Percentiles rank a stretch among this genome's conserved stretches.
phyloP scores from a whole-genome alignment of 1,140 invertebrate genomes.

The Brachionus asplanchnoidis region DNA sequence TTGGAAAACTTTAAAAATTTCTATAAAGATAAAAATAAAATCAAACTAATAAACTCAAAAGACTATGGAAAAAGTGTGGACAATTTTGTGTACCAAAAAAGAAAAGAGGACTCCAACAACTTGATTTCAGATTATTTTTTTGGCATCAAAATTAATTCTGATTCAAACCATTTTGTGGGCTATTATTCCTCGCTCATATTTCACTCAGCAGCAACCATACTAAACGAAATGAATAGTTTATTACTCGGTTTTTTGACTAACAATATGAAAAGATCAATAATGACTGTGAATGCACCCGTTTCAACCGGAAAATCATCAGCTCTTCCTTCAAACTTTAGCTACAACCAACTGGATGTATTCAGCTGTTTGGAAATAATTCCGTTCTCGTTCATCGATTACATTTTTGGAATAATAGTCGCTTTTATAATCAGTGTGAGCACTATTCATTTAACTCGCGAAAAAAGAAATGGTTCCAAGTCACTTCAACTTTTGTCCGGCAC shows the following conservation, averaged over 20 bases:
- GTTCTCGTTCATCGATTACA: constrained; percentile 23
- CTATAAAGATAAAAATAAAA: not conserved
- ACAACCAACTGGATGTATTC: not conserved
- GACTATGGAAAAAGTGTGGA: not conserved
- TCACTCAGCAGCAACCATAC: constrained; percentile 12
- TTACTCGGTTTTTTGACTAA: not conserved
- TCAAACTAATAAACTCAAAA: not conserved
- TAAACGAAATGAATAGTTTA: not conserved
- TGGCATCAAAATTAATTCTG: not conserved
- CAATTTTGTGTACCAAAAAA: not conserved
- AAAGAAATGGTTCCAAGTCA: constrained; percentile 9
- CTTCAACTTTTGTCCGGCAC: constrained; percentile 23
- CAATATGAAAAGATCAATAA: constrained; percentile 6
- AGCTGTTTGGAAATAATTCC: constrained; percentile 33
- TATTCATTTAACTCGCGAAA: constrained; percentile 4
- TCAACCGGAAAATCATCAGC: not conserved
- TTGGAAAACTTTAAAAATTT: not conserved
- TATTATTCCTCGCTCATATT: not conserved
- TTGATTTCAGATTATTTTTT: constrained; percentile 19
- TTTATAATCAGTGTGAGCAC: constrained; percentile 5
- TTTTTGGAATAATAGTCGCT: not conserved
- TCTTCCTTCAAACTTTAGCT: not conserved
- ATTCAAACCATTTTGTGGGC: not conserved
- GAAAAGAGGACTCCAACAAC: not conserved
- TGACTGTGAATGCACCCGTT: constrained; percentile 7